phyloP scores from a whole-genome alignment of 2,888 invertebrate species.

The Luperina testacea region DNA sequence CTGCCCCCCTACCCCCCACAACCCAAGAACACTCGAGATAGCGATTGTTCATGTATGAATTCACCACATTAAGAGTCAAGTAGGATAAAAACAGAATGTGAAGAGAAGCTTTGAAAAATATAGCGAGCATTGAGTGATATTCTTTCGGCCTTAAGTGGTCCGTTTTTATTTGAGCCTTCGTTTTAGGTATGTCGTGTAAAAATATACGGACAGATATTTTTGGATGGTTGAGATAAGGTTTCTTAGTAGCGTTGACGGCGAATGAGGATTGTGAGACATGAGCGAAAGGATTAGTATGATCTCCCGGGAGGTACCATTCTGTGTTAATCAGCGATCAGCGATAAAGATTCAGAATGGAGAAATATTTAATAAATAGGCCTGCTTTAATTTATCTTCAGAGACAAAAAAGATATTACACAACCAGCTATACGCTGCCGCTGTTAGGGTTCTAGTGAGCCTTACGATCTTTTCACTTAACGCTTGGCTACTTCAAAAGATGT shows the following conservation, averaged over 20 bases:
- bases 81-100: conserved; percentile 90
- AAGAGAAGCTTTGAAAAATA: conserved; percentile 87
- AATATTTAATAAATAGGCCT: not conserved
- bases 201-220: conserved; percentile 67
- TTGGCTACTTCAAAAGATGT: not conserved
- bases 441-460: not conserved
- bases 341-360: conserved; percentile 36
- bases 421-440: too few species aligned
- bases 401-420: not conserved
- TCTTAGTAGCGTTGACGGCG: conserved; percentile 48
- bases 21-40: conserved; percentile 81
- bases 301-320: conserved; percentile 47
- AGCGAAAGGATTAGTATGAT: conserved; percentile 32
- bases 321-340: conserved; percentile 60
- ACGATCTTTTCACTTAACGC: not conserved
- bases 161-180: conserved; percentile 66
- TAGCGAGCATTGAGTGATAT: conserved; percentile 85
- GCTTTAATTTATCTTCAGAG: not conserved
- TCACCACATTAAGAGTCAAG: conserved; percentile 93
- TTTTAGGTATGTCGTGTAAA: conserved; percentile 64
- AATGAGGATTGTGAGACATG: conserved; percentile 29
- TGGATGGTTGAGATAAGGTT: conserved; percentile 63
- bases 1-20: conserved; percentile 63
- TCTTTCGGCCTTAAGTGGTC: conserved; percentile 73
- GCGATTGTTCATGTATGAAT: conserved; percentile 93